Evolutionary conservation across 2,888 invertebrate genomes (phyloP), one percentile per base, ranked within the genome.

Genomic region (Elgonia sp.): DNA sequence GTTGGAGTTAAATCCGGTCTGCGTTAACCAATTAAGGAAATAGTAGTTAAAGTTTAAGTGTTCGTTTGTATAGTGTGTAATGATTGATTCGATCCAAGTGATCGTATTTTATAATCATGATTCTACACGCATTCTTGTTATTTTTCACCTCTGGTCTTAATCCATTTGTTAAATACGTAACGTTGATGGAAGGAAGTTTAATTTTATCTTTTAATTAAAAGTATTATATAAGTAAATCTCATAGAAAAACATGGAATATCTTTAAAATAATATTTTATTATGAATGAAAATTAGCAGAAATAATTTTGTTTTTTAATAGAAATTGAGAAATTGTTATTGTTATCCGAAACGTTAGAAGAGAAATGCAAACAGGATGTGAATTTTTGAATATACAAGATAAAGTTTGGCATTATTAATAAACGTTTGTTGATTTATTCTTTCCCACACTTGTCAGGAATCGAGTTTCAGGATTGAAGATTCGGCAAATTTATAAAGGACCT

Each of bases 301-400:
- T n/a, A n/a, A n/a, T n/a, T n/a, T n/a, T n/a, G n/a, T n/a, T n/a
- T n/a, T n/a, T n/a, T n/a, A n/a, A n/a, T n/a, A n/a, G n/a, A n/a
- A n/a, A n/a, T n/a, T n/a, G n/a, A n/a, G n/a, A n/a, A n/a, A n/a
- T n/a, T n/a, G n/a, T n/a, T 63, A 72, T 72, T 40, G 8, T n/a
- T n/a, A 21, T 21, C n/a, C 9, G 0, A 50, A 60, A 37, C 18
- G 14, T 50, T 21, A 21, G 9, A 70, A 80, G 50, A 79, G 57
- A 79, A 81, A 81, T 72, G 63, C 63, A 72, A 81, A 72, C 72
- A 72, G 62, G 18, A 72, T 81, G 81, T 39, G 62, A 70, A 70
- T 39, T 69, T 72, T 65, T 16, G 20, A 82, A 63, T 55, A 18
- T 20, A 53, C 39, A 76, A 42, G 46, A n/a, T 69, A n/a, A 72